Base-by-base conservation (phyloP, 2,797 vertebrate genomes). In the Crenuchus spilurus region DNA sequence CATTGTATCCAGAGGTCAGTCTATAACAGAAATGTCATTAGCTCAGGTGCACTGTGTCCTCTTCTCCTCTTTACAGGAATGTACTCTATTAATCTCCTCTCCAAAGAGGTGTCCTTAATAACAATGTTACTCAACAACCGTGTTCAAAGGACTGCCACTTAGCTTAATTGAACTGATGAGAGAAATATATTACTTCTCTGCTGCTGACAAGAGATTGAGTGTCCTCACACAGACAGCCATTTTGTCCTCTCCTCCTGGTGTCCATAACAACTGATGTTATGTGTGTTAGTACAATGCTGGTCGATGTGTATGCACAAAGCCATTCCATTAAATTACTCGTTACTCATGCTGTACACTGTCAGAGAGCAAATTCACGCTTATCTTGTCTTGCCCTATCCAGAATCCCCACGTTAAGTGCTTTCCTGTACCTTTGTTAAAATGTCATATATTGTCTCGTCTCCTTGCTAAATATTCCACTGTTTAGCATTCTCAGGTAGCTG, bases 141-240 rank as follows among this genome's bases (percentile, higher is more conserved):
- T 54, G 46, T 69, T 69, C n/a, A 69, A 64, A 74, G 30, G n/a
- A 51, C 67, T 65, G 60, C 52, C 69, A 76, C 66, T 78, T 71
- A 76, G 49, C 42, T 73, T 80, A 67, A 83, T 72, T 72, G 76
- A 66, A 55, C 49, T 24, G 46, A 72, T 75, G 60, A 78, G 26
- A 41, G 24, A 58, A 65, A 67, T 70, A 28, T 65, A 58, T 70
- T 24, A 57, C n/a, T 69, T 70, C n/a, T 1, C 64, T 16, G 20
- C 55, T 61, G 33, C 9, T 5, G 24, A 66, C 52, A 77, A 3
- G 18, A 74, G 55, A 54, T 37, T 4, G 26, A 20, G 49, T 66
- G 28, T 30, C 20, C 48, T 1, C 35, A 49, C 42, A 20, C 1
- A 4, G 28, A 35, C 24, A 41, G 26, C 1, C 18, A 42, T 39